Evolutionary conservation across 2,113 vertebrate species (phyloP), one percentile per base, ranked within the genome.

Genomic region (Perca flavescens): DNA sequence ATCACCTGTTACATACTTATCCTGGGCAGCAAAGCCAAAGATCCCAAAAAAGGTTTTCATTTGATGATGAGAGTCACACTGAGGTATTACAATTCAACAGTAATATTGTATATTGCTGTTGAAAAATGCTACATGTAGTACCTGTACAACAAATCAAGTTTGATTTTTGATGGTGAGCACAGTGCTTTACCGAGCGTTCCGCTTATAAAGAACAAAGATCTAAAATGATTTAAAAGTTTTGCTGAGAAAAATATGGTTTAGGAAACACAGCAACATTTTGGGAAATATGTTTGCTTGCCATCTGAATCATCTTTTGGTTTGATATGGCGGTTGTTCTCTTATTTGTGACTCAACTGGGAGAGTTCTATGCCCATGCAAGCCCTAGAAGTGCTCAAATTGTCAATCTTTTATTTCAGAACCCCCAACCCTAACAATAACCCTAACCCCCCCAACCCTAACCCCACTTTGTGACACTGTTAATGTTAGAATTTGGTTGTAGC

Each of bases 61-160:
- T 74, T 47, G 0, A 52, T 71, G 5, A 25, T 65, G 31, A 76
- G 17, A 19, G 31, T 56, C 47, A 71, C 11, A 63, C 54, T 68
- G 68, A 90, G 82, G 72, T 83, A 85, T 87, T 52, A 53, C 19
- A 74, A 66, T 72, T 57, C 57, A 49, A 60, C 46, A 76, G 46
- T 22, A 64, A 58, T 40, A 66, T 66, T 64, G 4, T 34, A 66
- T 78, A 70, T 25, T 56, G 14, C 7, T 47, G 36, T 67, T 17
- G 1, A 68, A 76, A 77, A 82, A 77, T 74, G 79, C 85, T 82
- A 79, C 82, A 70, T 13, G 50, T 43, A 57, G 60, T 31, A 66
- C 53, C 34, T 83, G 22, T 16, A 76, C 22, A 3, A 40, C 47
- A 70, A 82, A 50, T 46, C 31, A 31, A 25, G 13, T 60, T 62